Evolutionary conservation across 2,797 vertebrate genomes (phyloP).

Genomic region (Rhynchotus rufescens): DNA sequence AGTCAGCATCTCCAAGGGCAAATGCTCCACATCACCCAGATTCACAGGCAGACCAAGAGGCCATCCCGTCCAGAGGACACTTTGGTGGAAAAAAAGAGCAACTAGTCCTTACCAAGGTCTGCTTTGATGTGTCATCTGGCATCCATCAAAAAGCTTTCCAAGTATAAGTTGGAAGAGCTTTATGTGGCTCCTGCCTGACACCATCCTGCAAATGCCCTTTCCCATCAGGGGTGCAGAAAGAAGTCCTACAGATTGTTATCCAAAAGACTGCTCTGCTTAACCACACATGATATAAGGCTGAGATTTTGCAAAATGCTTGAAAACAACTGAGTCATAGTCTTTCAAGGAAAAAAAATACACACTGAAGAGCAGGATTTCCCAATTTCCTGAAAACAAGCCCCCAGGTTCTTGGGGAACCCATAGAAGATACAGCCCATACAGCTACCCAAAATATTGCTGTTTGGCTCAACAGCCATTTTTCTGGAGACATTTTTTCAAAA

Average conservation of each 20-base stretch:
- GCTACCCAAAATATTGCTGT: background rate
- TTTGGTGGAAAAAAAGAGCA: background rate
- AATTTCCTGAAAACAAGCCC: background rate
- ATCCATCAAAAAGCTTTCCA: background rate
- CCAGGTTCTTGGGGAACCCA: background rate
- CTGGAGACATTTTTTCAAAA: background rate
- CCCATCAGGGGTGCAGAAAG: background rate
- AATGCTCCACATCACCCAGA: background rate
- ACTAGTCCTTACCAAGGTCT: background rate
- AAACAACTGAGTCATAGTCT: background rate
- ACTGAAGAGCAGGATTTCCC: background rate
- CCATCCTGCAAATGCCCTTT: background rate
- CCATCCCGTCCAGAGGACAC: background rate
- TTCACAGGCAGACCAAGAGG: background rate
- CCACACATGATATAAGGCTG: background rate
- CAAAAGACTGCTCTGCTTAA: background rate
- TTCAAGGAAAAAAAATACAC: background rate
- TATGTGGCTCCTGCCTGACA: background rate
- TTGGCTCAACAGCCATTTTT: background rate
- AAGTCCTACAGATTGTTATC: background rate
- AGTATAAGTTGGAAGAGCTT: background rate
- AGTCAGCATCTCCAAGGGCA: background rate
- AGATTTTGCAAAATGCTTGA: background rate
- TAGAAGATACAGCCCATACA: background rate
- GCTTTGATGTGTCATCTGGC: background rate